Evolutionary conservation across 2,113 vertebrate genomes (phyloP).

Genomic region (Corythoichthys haematopterus): DNA sequence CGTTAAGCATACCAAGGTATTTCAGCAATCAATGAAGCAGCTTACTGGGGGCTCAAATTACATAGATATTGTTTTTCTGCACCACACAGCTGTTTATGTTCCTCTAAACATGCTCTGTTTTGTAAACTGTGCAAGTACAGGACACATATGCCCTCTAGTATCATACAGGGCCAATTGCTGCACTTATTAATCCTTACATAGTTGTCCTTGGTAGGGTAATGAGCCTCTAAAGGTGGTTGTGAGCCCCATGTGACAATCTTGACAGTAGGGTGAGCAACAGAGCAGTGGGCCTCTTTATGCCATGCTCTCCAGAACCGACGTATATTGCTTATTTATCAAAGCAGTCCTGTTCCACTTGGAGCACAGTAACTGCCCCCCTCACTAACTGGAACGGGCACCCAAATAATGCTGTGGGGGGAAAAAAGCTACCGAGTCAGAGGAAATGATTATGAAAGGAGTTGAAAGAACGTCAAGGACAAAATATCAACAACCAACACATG

Average conservation of each 20-base stretch:
- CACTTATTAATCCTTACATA: slow-evolving; percentile 71
- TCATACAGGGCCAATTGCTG: slow-evolving; percentile 54
- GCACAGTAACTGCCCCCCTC: slow-evolving; percentile 27
- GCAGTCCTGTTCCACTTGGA: slow-evolving; percentile 29
- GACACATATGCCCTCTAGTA: slow-evolving; percentile 40
- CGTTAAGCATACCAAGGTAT: not conserved
- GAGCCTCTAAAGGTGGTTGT: slow-evolving; percentile 68
- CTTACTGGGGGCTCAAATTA: not conserved
- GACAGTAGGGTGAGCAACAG: slow-evolving; percentile 54
- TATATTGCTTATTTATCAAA: slow-evolving; percentile 67
- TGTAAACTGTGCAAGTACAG: slow-evolving; percentile 33
- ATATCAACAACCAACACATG: not conserved
- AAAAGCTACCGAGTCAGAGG: slow-evolving; percentile 5
- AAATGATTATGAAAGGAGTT: slow-evolving; percentile 5
- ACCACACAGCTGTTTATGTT: not conserved
- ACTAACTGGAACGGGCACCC: slow-evolving; percentile 30
- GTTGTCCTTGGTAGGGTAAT: slow-evolving; percentile 69
- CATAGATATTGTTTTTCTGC: not conserved
- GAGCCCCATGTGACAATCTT: slow-evolving; percentile 46
- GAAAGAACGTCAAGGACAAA: slow-evolving; percentile 10
- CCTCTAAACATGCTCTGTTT: slow-evolving; percentile 23
- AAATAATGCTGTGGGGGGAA: slow-evolving; percentile 5
- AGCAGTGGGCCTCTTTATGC: slow-evolving; percentile 47
- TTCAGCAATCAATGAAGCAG: not conserved
- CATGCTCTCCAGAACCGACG: slow-evolving; percentile 38